Conservation (phyloP, 2,888 invertebrate genomes). For the Patella caerulea region DNA sequence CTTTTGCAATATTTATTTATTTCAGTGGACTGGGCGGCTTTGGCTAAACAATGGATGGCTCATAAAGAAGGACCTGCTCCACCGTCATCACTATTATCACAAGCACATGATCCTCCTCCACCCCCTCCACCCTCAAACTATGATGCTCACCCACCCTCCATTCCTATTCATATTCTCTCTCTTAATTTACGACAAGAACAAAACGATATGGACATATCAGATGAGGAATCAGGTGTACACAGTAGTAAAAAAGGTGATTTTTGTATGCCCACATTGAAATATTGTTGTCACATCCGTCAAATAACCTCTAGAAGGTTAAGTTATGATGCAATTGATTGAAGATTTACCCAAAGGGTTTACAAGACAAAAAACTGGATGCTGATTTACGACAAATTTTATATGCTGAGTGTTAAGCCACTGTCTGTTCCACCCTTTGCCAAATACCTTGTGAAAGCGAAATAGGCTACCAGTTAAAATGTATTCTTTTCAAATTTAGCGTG, state of each 20-base stretch:
- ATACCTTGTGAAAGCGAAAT: no score
- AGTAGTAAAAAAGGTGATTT: conserved; percentile 24
- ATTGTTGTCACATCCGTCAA: no score
- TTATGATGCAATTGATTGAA: no score
- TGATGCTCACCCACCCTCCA: conserved; percentile 40
- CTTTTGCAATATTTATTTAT: conserved; percentile 23
- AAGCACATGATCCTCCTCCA: conserved; percentile 27
- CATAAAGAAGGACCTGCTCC: conserved; percentile 53
- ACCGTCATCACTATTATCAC: conserved; percentile 3
- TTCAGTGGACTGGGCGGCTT: conserved; percentile 93
- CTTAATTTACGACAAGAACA: conserved; percentile 34
- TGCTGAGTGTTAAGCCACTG: no score
- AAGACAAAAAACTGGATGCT: no score
- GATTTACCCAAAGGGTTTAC: no score
- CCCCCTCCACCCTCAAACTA: conserved; percentile 20
- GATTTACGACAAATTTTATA: no score
- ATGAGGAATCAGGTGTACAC: conserved; percentile 43
- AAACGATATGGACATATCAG: conserved; percentile 60
- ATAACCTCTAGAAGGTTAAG: no score
- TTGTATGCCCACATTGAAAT: neutral
- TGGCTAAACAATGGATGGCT: conserved; percentile 96
- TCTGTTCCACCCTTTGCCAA: no score
- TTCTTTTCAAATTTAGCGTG: no score
- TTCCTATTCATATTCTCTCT: conserved; percentile 36
- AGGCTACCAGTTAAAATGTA: no score